Base-by-base conservation (phyloP, 2,888 invertebrate genomes). In the Lampropteryx suffumata region DNA sequence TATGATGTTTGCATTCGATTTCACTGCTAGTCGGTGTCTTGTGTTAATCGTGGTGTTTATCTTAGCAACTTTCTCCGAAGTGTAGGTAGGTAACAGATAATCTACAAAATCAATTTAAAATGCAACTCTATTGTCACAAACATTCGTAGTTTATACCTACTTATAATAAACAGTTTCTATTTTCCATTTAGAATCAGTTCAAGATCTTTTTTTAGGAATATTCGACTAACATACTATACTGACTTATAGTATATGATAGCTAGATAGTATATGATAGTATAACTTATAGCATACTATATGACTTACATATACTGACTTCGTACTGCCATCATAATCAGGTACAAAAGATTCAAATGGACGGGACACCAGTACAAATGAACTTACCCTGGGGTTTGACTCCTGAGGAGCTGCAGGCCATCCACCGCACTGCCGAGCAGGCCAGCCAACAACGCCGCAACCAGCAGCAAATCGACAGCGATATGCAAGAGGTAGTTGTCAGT, bases 361-460 rank as follows among this genome's bases (percentile, higher is more conserved):
- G 82, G 2, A 64, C 71, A 0, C 78, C 77, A 0, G 67, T 82
- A 1, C 84, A 80, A 56, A 86, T 87, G 87, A 79, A 76, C 59
- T 62, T 85, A 55, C 89, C 87, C 0, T 89, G 88, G 88, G 87
- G 86, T 27, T 72, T 90, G 50, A 82, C 83, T 0, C 87, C 86
- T 0, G 89, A 86, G 33, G 88, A 88, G 58, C 55, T 90, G 60
- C 82, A 82, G 59, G 81, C 73, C 51, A 88, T 90, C 74, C 87
- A 88, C 65, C 84, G 87, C 65, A 78, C 82, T 24, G 86, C 84
- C 1, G 83, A 87, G 65, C 82, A 88, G 48, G 87, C 84, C 41
- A 80, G 50, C 57, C 71, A 73, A 55, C 85, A 86, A 63, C 81
- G 76, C 42, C 80, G 79, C 32, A 82, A 82, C 42, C 82, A 84